A percentile compares a stretch with the other conserved stretches of the same genome.
Conservation (phyloP, 1,140 invertebrate species). For the Trichoplusia ni region DNA sequence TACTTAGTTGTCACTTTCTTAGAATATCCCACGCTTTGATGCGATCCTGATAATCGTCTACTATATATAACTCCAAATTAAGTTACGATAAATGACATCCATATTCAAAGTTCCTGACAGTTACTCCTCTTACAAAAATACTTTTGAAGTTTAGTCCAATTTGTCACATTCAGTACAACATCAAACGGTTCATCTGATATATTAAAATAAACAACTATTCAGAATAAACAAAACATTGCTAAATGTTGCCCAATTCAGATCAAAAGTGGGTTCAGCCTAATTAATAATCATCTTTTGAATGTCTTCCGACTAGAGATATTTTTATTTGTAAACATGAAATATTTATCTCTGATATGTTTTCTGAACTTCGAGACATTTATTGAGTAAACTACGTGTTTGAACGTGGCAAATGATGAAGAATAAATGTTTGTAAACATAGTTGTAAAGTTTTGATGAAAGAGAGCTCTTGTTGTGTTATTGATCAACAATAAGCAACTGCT, state of each 20-base stretch:
- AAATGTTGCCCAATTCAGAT: slow-evolving; percentile 4
- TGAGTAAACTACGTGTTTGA: slow-evolving; percentile 1
- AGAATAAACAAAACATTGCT: slow-evolving; percentile 7
- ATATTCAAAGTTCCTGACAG: too few relatives aligned
- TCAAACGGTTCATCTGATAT: not conserved
- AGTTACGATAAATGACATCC: too few relatives aligned
- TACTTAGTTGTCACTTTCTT: too few relatives aligned
- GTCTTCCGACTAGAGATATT: slow-evolving; percentile 4
- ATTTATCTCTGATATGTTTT: slow-evolving; percentile 11
- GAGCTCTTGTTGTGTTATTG: too few relatives aligned
- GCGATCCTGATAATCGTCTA: too few relatives aligned
- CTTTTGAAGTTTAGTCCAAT: not conserved
- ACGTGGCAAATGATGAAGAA: slow-evolving; percentile 4
- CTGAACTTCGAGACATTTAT: slow-evolving; percentile 10
- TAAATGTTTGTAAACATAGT: slow-evolving; percentile 17
- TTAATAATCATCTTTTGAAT: slow-evolving; percentile 29
- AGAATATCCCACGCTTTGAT: too few relatives aligned
- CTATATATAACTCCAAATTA: too few relatives aligned
- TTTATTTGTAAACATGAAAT: slow-evolving; percentile 19
- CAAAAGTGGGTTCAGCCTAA: slow-evolving; percentile 9
- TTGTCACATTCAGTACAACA: slow-evolving; percentile 8
- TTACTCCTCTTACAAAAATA: not conserved
- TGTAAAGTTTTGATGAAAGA: not conserved
- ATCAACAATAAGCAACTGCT: too few relatives aligned
- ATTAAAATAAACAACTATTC: slow-evolving; percentile 7